Base-by-base conservation (phyloP, 2,888 invertebrate genomes). In the Drepana falcataria region DNA sequence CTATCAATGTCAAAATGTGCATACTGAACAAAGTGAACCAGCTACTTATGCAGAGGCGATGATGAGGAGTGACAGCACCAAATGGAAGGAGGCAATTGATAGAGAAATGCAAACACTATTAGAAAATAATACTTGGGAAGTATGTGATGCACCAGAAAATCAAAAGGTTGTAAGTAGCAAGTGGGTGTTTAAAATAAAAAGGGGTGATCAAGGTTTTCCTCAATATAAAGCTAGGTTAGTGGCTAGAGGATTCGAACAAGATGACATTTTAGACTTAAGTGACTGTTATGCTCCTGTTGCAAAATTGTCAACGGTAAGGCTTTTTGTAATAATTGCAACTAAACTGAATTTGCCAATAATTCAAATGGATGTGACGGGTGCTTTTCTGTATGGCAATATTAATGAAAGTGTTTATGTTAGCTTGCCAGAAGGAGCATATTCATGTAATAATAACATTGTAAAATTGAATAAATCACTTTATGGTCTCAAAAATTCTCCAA, bases 161-260 rank as follows among this genome's bases (percentile, higher is more conserved):
- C 44, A 47, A 21, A 65, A 63, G 21, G n/a, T 55, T 0, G 48
- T 68, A 2, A 59, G 51, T 54, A 64, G 57, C 49, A 71, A 73
- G 48, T 70, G 66, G 69, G 68, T 71, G 0, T 71, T 70, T 55
- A 68, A 64, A 53, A 56, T 60, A 3, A 71, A 65, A 52, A 40
- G 40, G 4, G 5, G 4, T 35, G 51, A 56, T 47, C 21, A 21
- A 21, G 49, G 55, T 58, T 34, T 9, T 55, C 53, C 40, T 35
- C 51, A 58, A 47, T 60, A 64, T 54, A 66, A 68, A 51, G 67
- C 69, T 41, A 64, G 65, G 21, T 49, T 71, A 51, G 68, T 68
- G 0, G 68, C 67, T 2, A 54, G 65, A 34, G 68, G 64, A 0
- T 68, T 68, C 53, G 59, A 69, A 44, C 66, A 68, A 53, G 41